Percentiles rank a stretch among this genome's conserved stretches.
These are phyloP conservation scores for Silurus meridionalis DNA, from an alignment of 2,113 vertebrate genomes.

Conservation along the genomic window DNA sequence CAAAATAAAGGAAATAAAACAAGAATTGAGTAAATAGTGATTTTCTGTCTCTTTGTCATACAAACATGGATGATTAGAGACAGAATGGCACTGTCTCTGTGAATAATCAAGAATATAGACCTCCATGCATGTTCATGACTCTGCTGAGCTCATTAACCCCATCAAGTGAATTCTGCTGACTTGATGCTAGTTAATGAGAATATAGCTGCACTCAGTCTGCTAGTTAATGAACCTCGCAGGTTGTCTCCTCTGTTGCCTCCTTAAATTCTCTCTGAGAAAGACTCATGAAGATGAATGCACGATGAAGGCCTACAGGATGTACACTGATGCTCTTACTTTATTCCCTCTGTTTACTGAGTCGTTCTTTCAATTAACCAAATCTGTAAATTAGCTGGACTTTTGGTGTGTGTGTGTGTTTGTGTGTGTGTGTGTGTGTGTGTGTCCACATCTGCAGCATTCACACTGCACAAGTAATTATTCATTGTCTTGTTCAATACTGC, in stretches of 20 bases:
- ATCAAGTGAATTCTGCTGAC: constrained; percentile 6
- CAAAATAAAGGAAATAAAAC: not conserved
- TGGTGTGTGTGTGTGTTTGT: constrained; percentile 31
- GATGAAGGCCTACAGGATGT: not conserved
- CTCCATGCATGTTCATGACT: not conserved
- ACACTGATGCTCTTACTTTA: constrained; percentile 19
- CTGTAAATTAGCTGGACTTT: constrained; percentile 43
- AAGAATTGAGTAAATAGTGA: not conserved
- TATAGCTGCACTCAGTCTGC: not conserved
- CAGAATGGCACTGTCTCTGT: not conserved
- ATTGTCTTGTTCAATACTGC: constrained; percentile 24
- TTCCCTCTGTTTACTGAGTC: not conserved
- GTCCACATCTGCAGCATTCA: not conserved
- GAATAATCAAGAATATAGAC: not conserved
- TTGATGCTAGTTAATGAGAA: constrained; percentile 36
- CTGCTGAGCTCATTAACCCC: constrained; percentile 9
- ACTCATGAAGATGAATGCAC: not conserved
- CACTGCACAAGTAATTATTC: constrained; percentile 23
- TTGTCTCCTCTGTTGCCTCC: not conserved
- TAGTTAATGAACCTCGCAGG: constrained; percentile 11
- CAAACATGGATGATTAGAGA: not conserved
- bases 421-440: constrained; percentile 25
- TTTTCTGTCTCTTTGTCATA: too few species aligned
- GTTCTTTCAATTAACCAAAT: not conserved
- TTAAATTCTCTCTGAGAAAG: not conserved